These are phyloP conservation scores for Vulpes vulpes DNA, from an alignment of 2,113 vertebrate species.

Conservation along the genomic window DNA sequence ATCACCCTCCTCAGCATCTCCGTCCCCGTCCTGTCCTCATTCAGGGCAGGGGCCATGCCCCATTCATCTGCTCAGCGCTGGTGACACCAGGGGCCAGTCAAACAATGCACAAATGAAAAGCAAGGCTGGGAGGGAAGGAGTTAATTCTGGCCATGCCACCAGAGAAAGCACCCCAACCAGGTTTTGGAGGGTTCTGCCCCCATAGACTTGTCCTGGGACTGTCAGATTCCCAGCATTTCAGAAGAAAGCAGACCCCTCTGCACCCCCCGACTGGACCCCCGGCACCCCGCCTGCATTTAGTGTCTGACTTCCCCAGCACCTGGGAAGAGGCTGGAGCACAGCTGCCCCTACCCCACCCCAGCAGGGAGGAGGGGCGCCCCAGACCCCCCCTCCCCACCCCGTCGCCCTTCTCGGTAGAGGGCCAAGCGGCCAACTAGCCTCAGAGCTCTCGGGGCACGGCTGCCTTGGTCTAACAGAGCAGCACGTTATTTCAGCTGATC, in stretches of 20 bases:
- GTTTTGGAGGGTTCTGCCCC: not conserved
- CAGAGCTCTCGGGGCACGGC: not conserved
- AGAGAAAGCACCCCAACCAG: conserved; percentile 10
- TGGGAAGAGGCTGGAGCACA: not conserved
- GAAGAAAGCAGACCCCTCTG: not conserved
- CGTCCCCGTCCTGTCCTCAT: not conserved
- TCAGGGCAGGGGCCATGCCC: not conserved
- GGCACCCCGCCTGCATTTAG: not conserved
- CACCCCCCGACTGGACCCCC: not conserved
- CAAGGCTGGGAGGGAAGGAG: not conserved
- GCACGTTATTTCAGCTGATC: not conserved
- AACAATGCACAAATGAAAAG: conserved; percentile 53
- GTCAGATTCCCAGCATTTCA: not conserved
- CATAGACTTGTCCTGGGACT: not conserved
- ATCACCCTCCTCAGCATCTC: not conserved
- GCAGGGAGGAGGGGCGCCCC: not conserved
- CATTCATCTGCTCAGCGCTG: not conserved
- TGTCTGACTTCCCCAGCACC: not conserved
- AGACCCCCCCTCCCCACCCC: not conserved
- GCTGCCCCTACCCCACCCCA: not conserved
- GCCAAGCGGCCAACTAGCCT: not conserved
- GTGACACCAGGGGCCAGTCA: conserved; percentile 7
- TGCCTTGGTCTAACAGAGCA: not conserved
- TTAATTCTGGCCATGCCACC: not conserved
- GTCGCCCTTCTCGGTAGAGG: not conserved